A percentile compares a stretch with the other conserved stretches of the same genome.
These are phyloP conservation scores for Polydrusus pterygomalis DNA, from an alignment of 2,888 invertebrate genomes.

Conservation along the genomic window DNA sequence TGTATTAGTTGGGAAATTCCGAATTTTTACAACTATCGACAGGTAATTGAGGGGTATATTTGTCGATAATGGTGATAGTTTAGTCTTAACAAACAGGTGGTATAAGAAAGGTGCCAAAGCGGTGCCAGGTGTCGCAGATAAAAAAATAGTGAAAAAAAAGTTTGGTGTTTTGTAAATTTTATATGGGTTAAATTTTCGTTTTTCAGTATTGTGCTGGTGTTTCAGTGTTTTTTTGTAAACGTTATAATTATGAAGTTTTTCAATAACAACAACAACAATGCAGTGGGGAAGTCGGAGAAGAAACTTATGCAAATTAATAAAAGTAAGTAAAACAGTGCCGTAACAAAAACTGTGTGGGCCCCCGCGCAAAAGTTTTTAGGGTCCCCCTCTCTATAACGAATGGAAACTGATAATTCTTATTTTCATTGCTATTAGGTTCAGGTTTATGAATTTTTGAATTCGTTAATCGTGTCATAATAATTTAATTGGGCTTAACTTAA, in stretches of 20 bases:
- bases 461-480: no score
- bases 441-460: no score
- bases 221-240: neutral
- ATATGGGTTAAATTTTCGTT: no score
- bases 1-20: slow-evolving; percentile 24
- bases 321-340: slow-evolving; percentile 20
- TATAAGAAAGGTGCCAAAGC: slow-evolving; percentile 12
- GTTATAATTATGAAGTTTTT: slow-evolving; percentile 30
- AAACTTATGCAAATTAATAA: slow-evolving; percentile 32
- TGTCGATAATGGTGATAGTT: neutral
- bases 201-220: neutral
- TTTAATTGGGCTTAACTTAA: no score
- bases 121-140: neutral
- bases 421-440: no score
- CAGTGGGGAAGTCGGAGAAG: slow-evolving; percentile 15
- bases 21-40: neutral
- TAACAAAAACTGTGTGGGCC: no score
- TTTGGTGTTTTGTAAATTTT: neutral
- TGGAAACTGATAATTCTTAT: no score
- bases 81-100: slow-evolving; percentile 30
- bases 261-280: slow-evolving; percentile 28
- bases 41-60: slow-evolving; percentile 7
- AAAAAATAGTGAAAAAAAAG: neutral
- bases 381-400: no score
- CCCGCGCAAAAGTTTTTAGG: no score